Conservation (phyloP, 2,113 vertebrate species). For the Centrocercus urophasianus region DNA sequence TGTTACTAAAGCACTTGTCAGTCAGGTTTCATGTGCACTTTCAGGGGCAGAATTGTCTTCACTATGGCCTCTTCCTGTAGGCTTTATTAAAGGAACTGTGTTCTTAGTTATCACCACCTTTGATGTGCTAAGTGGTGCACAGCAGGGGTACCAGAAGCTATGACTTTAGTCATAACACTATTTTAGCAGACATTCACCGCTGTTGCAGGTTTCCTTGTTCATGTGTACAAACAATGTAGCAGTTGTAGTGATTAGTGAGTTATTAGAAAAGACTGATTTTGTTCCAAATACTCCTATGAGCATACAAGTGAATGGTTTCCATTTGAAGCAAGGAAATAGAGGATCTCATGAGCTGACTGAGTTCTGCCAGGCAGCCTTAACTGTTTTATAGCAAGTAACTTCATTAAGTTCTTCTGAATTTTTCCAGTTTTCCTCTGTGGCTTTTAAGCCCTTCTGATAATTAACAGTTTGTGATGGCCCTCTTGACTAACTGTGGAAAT, state of each 20-base stretch:
- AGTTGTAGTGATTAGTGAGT: background rate
- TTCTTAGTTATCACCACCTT: background rate
- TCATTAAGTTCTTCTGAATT: background rate
- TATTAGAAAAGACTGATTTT: background rate
- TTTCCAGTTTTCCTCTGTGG: background rate
- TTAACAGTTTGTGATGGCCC: background rate
- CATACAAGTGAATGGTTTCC: background rate
- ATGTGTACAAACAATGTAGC: background rate
- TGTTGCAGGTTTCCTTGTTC: background rate
- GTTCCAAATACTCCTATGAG: background rate
- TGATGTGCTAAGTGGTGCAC: background rate
- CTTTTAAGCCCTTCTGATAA: background rate
- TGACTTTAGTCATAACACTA: background rate
- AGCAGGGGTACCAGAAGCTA: background rate
- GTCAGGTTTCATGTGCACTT: background rate
- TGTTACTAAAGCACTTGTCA: background rate
- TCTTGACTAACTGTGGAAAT: background rate
- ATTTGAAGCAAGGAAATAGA: background rate
- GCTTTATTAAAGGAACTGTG: background rate
- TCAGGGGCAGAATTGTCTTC: background rate
- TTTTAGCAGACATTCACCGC: rapidly evolving
- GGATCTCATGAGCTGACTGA: background rate
- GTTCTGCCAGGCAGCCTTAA: background rate
- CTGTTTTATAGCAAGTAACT: background rate
- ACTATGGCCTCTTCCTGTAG: background rate